Base-by-base conservation (phyloP, 2,113 vertebrate genomes). In the Anthoscopus minutus region DNA sequence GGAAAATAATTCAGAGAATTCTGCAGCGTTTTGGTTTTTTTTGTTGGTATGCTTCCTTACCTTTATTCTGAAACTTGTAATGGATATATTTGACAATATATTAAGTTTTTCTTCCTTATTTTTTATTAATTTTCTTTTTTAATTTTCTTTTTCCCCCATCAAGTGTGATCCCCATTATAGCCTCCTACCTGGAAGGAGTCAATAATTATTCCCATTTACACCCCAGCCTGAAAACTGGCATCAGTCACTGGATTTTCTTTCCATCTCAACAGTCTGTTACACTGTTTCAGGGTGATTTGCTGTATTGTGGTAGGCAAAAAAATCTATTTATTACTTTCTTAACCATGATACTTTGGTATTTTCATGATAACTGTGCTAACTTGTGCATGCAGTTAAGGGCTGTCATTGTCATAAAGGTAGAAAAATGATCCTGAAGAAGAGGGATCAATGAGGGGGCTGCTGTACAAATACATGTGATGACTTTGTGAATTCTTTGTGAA, bases 381-480 rank as follows among this genome's bases (percentile, higher is more conserved):
- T 72, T 22, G 30, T 86, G 47, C 11, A 0, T 42, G 31, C 30
- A 81, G 31, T 42, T 58, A 57, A 62, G 33, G 42, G 47, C 54
- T 80, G 33, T n/a, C 27, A 38, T 48, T 73, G 25, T 47, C 33
- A 6, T 27, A 5, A 40, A 21, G 44, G 8, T 61, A 50, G 64
- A 70, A 20, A 83, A 89, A 56, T 51, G 9, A 22, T 56, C 31
- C 62, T 64, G 40, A 61, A 31, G 31, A 47, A 28, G 80, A 48
- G 45, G 6, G 33, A 31, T 31, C 45, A 13, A 1, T 24, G 21
- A 61, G 35, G 60, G 40, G 6, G 3, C 47, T 40, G 4, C 30
- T 15, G 37, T 30, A 10, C 0, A n/a, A 79, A 38, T 33, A 5
- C 4, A 0, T 27, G 0, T 3, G 13, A 24, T 70, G 47, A 17